Percentiles rank a stretch among this genome's conserved stretches.
These are phyloP conservation scores for Escarpia spicata DNA, from an alignment of 2,888 invertebrate species.

Conservation along the genomic window DNA sequence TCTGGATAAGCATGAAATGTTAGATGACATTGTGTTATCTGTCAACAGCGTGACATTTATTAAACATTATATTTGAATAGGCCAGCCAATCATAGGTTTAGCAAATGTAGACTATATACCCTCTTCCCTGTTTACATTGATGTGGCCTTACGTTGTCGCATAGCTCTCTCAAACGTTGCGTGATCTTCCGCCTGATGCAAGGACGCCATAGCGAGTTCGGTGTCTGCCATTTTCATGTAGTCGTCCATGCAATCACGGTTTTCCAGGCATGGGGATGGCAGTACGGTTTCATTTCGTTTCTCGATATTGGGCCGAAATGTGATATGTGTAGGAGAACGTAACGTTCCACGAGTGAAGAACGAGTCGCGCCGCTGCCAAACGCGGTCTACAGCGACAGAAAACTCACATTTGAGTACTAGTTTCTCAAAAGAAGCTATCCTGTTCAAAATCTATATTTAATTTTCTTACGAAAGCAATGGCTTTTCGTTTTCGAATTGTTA, in stretches of 20 bases:
- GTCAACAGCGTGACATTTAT: too few relatives aligned
- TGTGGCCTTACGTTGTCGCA: not conserved
- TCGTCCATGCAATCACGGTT: not conserved
- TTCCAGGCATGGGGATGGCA: not conserved
- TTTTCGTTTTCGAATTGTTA: too few relatives aligned
- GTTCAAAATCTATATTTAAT: not conserved
- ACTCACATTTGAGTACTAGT: not conserved
- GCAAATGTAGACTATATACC: not conserved
- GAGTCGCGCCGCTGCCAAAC: not conserved
- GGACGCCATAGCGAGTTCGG: not conserved
- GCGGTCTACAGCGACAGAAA: not conserved
- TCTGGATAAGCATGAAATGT: too few relatives aligned
- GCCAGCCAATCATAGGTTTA: not conserved
- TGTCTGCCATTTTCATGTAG: not conserved
- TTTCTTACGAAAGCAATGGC: not conserved
- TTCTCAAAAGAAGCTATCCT: not conserved
- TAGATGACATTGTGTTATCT: too few relatives aligned
- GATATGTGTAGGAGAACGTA: not conserved
- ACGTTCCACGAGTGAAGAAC: not conserved
- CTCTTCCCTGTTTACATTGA: not conserved
- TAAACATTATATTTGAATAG: too few relatives aligned
- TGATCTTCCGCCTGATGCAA: not conserved
- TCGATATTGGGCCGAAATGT: not conserved
- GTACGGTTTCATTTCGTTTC: not conserved
- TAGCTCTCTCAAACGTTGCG: not conserved